Percentiles rank a stretch among this genome's conserved stretches.
Evolutionary conservation across 1,140 invertebrate species (phyloP).

Genomic region (Ceratitis capitata): DNA sequence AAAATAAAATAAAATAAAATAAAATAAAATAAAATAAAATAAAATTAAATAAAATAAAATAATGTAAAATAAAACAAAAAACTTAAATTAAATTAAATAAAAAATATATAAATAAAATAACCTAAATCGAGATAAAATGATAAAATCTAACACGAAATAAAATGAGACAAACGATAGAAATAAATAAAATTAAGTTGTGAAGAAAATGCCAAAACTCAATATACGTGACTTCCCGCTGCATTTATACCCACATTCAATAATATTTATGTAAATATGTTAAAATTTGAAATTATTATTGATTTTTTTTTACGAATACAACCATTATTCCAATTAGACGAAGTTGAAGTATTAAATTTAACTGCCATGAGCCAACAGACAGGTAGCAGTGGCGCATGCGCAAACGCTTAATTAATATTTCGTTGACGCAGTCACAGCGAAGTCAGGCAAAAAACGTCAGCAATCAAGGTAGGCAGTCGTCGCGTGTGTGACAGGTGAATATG

Average conservation of each 20-base stretch:
- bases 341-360: not conserved
- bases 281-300: not conserved
- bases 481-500: not conserved
- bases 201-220: not conserved
- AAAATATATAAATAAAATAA: no score
- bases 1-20: no score
- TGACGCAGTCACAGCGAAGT: not conserved
- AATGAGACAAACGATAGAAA: not conserved
- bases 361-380: not conserved
- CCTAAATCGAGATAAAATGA: no score
- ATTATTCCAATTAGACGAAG: not conserved
- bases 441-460: not conserved
- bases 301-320: not conserved
- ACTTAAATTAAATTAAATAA: not conserved
- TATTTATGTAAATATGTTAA: not conserved
- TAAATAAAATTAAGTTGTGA: not conserved
- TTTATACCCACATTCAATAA: no score
- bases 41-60: not conserved
- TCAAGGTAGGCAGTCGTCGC: no score
- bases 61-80: not conserved
- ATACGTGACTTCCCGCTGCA: slow-evolving; percentile 1
- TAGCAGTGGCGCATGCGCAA: slow-evolving; percentile 12
- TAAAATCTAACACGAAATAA: not conserved
- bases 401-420: slow-evolving; percentile 25
- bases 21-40: no score